Evolutionary conservation across 2,113 vertebrate genomes (phyloP).

Genomic region (Zapus hudsonius): DNA sequence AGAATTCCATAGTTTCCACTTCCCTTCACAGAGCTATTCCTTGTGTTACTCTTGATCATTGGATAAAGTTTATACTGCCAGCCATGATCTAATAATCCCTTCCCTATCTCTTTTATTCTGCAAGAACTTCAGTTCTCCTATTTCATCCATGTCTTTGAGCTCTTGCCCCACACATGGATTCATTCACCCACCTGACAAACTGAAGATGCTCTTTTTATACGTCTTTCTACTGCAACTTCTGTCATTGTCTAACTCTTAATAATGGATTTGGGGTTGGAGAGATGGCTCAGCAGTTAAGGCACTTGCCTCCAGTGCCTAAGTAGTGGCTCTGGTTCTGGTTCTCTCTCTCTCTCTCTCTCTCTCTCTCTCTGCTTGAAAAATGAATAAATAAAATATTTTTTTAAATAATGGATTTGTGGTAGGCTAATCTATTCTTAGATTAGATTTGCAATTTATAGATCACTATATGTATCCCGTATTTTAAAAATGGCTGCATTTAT

Average conservation of each 20-base stretch:
- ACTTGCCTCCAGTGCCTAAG: too few relatives aligned
- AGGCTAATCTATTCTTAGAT: neutral
- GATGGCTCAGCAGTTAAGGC: too few relatives aligned
- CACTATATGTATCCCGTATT: neutral
- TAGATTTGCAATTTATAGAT: neutral
- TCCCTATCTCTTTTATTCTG: neutral
- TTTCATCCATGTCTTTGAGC: neutral
- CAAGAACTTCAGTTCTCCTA: neutral
- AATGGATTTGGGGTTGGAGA: too few relatives aligned
- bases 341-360: too few relatives aligned
- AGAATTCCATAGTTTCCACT: neutral
- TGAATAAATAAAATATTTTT: too few relatives aligned
- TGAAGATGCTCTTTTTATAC: too few relatives aligned
- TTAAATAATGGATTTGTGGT: neutral
- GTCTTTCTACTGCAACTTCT: too few relatives aligned
- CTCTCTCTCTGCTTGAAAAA: too few relatives aligned
- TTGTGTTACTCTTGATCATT: neutral
- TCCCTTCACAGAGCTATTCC: neutral
- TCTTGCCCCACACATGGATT: too few relatives aligned
- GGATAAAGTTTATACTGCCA: neutral
- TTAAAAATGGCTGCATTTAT: neutral
- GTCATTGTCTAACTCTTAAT: too few relatives aligned
- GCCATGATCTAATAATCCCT: neutral
- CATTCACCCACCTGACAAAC: too few relatives aligned
- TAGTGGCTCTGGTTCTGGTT: too few relatives aligned